Conservation (phyloP, 2,888 invertebrate genomes). For the Brachyopa scutellaris region DNA sequence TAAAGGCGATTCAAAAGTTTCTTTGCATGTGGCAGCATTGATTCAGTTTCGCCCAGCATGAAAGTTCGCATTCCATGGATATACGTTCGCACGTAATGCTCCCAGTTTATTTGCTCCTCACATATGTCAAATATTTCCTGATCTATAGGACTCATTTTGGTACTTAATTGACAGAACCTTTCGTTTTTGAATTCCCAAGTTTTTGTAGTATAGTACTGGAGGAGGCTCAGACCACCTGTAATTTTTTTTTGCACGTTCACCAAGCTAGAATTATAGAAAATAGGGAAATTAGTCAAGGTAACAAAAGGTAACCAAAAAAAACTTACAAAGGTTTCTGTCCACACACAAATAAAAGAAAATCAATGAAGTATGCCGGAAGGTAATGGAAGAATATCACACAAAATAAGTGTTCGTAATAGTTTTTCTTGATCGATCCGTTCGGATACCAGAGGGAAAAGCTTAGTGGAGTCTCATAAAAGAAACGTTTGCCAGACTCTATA, state of each 20-base stretch:
- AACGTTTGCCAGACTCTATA: conserved; percentile 85
- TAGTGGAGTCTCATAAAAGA: conserved; percentile 87
- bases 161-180: conserved; percentile 84
- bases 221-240: conserved; percentile 84
- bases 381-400: conserved; percentile 88
- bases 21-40: conserved; percentile 88
- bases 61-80: conserved; percentile 92
- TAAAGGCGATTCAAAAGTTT: conserved; percentile 81
- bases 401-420: conserved; percentile 85
- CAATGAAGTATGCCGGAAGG: conserved; percentile 90
- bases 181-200: conserved; percentile 90
- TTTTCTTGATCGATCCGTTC: conserved; percentile 88
- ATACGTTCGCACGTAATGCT: conserved; percentile 86
- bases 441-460: conserved; percentile 91
- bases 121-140: conserved; percentile 85
- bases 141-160: conserved; percentile 83
- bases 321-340: conserved; percentile 91
- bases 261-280: conserved; percentile 82
- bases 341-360: conserved; percentile 85
- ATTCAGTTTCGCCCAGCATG: conserved; percentile 91
- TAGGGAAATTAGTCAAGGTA: not conserved
- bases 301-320: not conserved
- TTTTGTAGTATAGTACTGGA: conserved; percentile 90
- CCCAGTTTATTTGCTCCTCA: conserved; percentile 84
- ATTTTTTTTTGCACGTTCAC: conserved; percentile 85